A percentile compares a stretch with the other conserved stretches of the same genome.
Evolutionary conservation across 1,140 invertebrate genomes (phyloP).

Genomic region (Microplitis demolitor): DNA sequence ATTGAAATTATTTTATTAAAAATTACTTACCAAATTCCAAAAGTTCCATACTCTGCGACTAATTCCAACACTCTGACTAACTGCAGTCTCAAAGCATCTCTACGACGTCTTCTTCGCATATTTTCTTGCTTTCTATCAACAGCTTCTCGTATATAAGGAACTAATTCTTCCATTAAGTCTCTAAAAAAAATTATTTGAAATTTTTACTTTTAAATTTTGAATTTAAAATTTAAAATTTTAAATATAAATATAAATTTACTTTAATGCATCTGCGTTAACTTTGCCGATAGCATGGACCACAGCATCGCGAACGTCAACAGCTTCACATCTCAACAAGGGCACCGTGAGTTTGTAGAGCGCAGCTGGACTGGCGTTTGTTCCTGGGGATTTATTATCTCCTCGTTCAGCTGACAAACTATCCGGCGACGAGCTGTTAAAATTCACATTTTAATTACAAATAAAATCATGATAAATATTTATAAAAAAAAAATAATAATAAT

Average conservation of each 20-base stretch:
- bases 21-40: conserved; percentile 76
- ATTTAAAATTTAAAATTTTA: background rate
- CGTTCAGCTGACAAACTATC: conserved; percentile 83
- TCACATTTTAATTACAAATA: background rate
- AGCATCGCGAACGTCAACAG: conserved; percentile 88
- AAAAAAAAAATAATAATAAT: background rate
- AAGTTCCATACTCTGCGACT: conserved; percentile 91
- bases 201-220: background rate
- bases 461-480: background rate
- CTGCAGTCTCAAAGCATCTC: conserved; percentile 91
- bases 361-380: conserved; percentile 72
- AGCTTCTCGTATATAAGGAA: conserved; percentile 89
- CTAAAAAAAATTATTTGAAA: conserved; percentile 59
- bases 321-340: conserved; percentile 88
- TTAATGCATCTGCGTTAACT: conserved; percentile 89
- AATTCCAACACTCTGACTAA: conserved; percentile 89
- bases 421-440: conserved; percentile 74
- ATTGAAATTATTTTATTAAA: background rate
- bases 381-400: conserved; percentile 69
- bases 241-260: conserved; percentile 68
- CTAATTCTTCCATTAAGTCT: conserved; percentile 95
- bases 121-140: conserved; percentile 98
- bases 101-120: conserved; percentile 82
- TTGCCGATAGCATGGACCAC: conserved; percentile 91
- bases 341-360: conserved; percentile 90